These are phyloP conservation scores for Margarornis squamiger DNA, from an alignment of 2,797 vertebrate genomes.

Conservation along the genomic window DNA sequence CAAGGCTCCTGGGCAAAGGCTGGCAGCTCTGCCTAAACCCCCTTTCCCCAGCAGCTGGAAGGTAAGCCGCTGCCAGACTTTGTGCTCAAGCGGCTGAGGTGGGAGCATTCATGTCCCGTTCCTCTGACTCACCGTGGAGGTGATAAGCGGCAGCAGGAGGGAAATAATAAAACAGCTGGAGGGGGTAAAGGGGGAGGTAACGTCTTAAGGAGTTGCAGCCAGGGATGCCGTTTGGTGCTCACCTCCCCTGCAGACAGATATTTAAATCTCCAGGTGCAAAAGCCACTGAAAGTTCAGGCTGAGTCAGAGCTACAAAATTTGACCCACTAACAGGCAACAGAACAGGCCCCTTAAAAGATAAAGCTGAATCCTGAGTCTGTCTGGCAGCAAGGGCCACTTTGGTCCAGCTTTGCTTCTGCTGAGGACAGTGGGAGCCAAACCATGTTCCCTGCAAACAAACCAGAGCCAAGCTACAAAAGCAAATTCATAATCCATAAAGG, in stretches of 20 bases:
- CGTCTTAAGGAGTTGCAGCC: background rate
- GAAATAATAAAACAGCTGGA: conserved; percentile 48
- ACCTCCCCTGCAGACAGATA: conserved; percentile 49
- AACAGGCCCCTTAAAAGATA: background rate
- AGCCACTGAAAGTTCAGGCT: conserved; percentile 57
- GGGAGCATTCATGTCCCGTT: conserved; percentile 15
- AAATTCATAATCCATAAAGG: background rate
- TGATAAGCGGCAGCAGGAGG: conserved; percentile 7
- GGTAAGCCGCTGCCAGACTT: background rate
- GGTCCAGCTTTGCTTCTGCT: background rate
- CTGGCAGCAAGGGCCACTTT: background rate
- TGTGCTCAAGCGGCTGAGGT: background rate
- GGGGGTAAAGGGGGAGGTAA: conserved; percentile 31
- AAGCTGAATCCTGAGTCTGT: background rate
- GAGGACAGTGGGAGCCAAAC: background rate
- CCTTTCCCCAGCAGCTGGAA: conserved; percentile 25
- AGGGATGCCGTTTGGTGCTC: conserved; percentile 23
- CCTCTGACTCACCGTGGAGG: conserved; percentile 40
- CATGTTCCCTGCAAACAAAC: background rate
- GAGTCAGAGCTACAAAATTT: conserved; percentile 27
- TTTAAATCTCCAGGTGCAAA: conserved; percentile 59
- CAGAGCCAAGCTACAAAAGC: background rate
- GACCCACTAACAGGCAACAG: background rate
- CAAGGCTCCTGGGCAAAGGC: conserved; percentile 40
- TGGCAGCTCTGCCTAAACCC: background rate